Base-by-base conservation (phyloP, 2,888 invertebrate genomes). In the Lycocerus yunnanus region DNA sequence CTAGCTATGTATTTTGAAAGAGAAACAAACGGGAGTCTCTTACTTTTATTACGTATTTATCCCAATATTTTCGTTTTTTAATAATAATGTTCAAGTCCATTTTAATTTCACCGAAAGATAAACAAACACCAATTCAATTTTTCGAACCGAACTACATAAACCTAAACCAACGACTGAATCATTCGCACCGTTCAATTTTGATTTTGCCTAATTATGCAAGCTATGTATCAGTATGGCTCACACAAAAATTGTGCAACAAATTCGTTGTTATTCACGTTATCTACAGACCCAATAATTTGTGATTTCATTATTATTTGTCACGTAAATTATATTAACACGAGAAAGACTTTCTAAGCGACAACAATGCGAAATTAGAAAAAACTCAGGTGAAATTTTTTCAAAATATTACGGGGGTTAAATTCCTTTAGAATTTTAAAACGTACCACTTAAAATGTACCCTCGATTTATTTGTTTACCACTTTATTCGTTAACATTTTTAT, bases 141-240 rank as follows among this genome's bases (percentile, higher is more conserved):
- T 16, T 58, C 66, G 65, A 71, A 21, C 66, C 58, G 58, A 43
- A 58, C 71, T 20, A 13, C 27, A 66, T 66, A 15, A 71, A 71
- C 58, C 58, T 71, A 16, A 14, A 24, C 59, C 11, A 60, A 58
- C 66, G 16, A 73, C 73, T 73, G 73, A 73, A 60, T 73, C 63
- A 27, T 69, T 21, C 61, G 58, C 14, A 21, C 3, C 10, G 60
- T 20, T 15, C 21, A 58, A 24, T 65, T 68, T 69, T 73, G 43
- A 69, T 66, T 69, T 16, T 59, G 24, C 24, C 21, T 13, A 65
- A 66, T 73, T 73, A 69, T 18, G 73, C 65, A 73, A 73, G 69
- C 59, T n/a, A 58, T 15, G 70, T 66, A 58, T 65, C 58, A 58
- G 65, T 21, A 70, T 70, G 15, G 65, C 15, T 63, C 61, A 63